These are phyloP conservation scores for Belgica antarctica DNA, from an alignment of 2,888 invertebrate genomes.

Conservation along the genomic window DNA sequence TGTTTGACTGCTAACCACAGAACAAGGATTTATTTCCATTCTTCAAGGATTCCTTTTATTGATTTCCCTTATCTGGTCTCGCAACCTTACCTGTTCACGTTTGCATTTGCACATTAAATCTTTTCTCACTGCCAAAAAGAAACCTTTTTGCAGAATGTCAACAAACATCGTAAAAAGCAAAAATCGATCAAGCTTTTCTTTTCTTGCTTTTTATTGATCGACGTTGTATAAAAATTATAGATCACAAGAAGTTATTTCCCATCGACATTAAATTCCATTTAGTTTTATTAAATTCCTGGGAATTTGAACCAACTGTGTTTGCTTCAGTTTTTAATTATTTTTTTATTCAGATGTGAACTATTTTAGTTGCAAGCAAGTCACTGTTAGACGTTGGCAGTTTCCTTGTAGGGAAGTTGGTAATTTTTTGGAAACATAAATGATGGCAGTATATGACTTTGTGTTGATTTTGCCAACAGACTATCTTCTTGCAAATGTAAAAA, in stretches of 20 bases:
- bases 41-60: not conserved
- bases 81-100: constrained; percentile 17
- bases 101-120: constrained; percentile 19
- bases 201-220: not conserved
- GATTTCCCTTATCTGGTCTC: constrained; percentile 30
- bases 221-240: not conserved
- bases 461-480: too few relatives aligned
- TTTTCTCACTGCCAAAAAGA: not conserved
- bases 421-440: too few relatives aligned
- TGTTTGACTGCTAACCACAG: constrained; percentile 27
- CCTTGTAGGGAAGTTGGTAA: too few relatives aligned
- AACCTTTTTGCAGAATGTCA: constrained; percentile 5
- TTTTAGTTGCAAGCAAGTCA: not conserved
- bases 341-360: not conserved
- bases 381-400: not conserved
- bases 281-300: not conserved
- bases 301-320: not conserved
- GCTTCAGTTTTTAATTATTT: not conserved
- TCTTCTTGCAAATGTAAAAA: too few relatives aligned
- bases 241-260: not conserved
- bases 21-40: constrained; percentile 36
- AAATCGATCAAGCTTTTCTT: not conserved
- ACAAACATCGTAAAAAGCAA: not conserved
- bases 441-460: too few relatives aligned
- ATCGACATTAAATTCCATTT: too few relatives aligned